Conservation (phyloP, 2,888 invertebrate species). For the Drosophila kambysellisi region DNA sequence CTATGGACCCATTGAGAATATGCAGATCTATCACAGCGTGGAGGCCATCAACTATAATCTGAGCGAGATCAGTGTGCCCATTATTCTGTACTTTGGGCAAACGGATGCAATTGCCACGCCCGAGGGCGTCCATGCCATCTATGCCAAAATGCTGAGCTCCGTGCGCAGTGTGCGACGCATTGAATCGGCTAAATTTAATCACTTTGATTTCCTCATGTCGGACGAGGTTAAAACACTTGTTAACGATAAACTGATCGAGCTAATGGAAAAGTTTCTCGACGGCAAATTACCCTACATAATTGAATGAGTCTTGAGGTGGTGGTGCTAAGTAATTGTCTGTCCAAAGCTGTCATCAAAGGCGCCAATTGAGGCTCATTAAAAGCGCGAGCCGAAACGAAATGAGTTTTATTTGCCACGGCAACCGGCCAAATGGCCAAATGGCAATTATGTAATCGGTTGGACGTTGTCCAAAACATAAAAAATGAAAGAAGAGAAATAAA, state of each 20-base stretch:
- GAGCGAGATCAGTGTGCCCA: constrained; percentile 65
- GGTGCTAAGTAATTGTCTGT: constrained; percentile 43
- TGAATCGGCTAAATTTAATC: constrained; percentile 73
- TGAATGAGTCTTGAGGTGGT: constrained; percentile 57
- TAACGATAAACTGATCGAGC: constrained; percentile 75
- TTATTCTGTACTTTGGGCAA: constrained; percentile 77
- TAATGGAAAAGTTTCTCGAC: constrained; percentile 71
- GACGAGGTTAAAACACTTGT: constrained; percentile 69
- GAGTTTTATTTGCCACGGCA: constrained; percentile 60
- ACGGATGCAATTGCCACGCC: constrained; percentile 82
- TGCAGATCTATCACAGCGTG: constrained; percentile 63
- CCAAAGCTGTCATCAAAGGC: constrained; percentile 50
- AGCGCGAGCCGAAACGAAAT: constrained; percentile 52
- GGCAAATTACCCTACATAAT: constrained; percentile 74
- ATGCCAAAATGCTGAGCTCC: constrained; percentile 65
- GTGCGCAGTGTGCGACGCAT: constrained; percentile 75
- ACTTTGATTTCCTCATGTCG: constrained; percentile 79
- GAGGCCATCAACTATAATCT: constrained; percentile 76
- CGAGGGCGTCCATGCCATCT: constrained; percentile 75
- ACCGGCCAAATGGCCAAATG: constrained; percentile 48
- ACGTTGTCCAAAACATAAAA: constrained; percentile 50
- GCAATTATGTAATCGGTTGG: constrained; percentile 68
- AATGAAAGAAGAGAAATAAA: constrained; percentile 40
- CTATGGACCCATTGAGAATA: constrained; percentile 74
- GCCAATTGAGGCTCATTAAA: constrained; percentile 54